Percentiles rank a stretch among this genome's conserved stretches.
Conservation (phyloP, 2,797 vertebrate species). For the Helicolenus hilgendorfi region DNA sequence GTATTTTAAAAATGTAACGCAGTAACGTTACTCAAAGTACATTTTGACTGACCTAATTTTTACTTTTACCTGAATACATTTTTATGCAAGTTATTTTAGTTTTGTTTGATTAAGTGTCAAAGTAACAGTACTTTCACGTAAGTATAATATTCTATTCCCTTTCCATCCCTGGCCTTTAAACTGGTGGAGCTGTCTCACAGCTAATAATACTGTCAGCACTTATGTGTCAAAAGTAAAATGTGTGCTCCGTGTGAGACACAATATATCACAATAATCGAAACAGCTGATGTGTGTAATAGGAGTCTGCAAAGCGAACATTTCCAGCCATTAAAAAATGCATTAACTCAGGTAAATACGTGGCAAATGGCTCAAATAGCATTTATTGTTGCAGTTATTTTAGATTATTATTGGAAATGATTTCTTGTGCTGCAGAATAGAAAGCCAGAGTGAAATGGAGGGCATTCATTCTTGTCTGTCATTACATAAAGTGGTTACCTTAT, state of each 20-base stretch:
- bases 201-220: not conserved
- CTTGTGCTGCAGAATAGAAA: not conserved
- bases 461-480: not conserved
- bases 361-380: not conserved
- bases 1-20: too few species aligned
- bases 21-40: too few species aligned
- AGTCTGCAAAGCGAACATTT: not conserved
- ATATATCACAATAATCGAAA: not conserved
- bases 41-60: too few species aligned
- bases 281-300: slow-evolving; percentile 2
- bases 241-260: not conserved
- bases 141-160: not conserved
- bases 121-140: not conserved
- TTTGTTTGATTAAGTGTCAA: not conserved
- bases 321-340: not conserved
- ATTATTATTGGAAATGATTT: not conserved
- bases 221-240: not conserved
- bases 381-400: not conserved
- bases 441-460: not conserved
- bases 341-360: not conserved
- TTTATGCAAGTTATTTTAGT: not conserved
- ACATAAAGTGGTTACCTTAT: slow-evolving; percentile 13
- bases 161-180: not conserved
- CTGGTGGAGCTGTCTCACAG: not conserved
- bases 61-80: not conserved